Evolutionary conservation across 2,888 invertebrate species (phyloP).

Genomic region (Tetragonisca angustula): DNA sequence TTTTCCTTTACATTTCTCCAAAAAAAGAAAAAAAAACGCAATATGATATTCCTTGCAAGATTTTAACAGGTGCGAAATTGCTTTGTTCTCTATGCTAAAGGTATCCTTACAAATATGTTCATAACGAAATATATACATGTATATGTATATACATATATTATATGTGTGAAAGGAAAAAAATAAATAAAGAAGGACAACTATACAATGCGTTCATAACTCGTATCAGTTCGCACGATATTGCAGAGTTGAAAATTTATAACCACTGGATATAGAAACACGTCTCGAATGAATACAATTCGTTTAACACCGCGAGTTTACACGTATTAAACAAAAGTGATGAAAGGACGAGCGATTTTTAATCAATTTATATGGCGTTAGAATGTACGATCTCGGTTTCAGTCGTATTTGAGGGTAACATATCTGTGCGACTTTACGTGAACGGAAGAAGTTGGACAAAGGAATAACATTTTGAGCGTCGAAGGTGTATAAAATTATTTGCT

Average conservation of each 20-base stretch:
- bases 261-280: neutral
- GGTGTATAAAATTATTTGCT: conserved; percentile 39
- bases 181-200: neutral
- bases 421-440: conserved; percentile 11
- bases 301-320: neutral
- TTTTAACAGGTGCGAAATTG: conserved; percentile 60
- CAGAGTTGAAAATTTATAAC: neutral
- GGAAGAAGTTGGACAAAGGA: conserved; percentile 8
- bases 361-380: conserved; percentile 5
- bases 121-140: neutral
- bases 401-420: conserved; percentile 21
- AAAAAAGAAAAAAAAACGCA: conserved; percentile 7
- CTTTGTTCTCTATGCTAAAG: conserved; percentile 35
- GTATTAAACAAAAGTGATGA: conserved; percentile 1
- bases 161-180: neutral
- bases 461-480: conserved; percentile 26
- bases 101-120: conserved; percentile 31
- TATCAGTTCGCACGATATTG: neutral
- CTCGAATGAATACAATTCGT: neutral
- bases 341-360: conserved; percentile 5
- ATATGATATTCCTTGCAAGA: conserved; percentile 35
- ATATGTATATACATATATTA: too few relatives aligned
- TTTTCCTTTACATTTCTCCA: neutral
- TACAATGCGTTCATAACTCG: neutral
- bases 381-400: conserved; percentile 17